Base-by-base conservation (phyloP, 2,888 invertebrate genomes). In the Hemicrepidius hirtus region DNA sequence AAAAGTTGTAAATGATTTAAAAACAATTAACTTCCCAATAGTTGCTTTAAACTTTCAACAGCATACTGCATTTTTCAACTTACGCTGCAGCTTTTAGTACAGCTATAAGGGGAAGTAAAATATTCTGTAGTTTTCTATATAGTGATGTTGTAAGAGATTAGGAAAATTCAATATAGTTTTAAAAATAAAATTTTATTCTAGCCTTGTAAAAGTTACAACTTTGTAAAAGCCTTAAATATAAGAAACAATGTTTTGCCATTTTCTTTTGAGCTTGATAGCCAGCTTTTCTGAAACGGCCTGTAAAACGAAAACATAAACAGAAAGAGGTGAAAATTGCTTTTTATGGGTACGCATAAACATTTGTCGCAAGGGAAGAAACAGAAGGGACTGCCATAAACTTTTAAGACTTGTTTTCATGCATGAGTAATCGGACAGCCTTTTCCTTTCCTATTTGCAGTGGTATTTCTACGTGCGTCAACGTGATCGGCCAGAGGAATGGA, bases 401-500 rank as follows among this genome's bases (percentile, higher is more conserved):
- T 80, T 79, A 80, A 76, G 75, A 73, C 73, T 73, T 74, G 69
- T 65, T 75, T 71, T 74, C 76, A 74, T 77, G 76, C 77, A 77
- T 77, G 75, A 68, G 67, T 75, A 75, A 71, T 68, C 68, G 60
- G 40, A 75, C 66, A 49, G 65, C 57, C 71, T 55, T 79, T 80
- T 67, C 28, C 49, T 35, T 67, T 63, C 68, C 28, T 63, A 49
- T 71, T 75, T 69, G 20, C 87, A 93, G 92, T 93, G 92, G 92
- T 92, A 92, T 82, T 93, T 91, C 85, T 94, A 93, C 84, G 87
- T 93, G 18, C 87, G 88, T 0, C 89, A 35, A 37, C 35, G 90
- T 0, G 90, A 92, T 79, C 80, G 85, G 6, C 88, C 93, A 0
- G 87, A 91, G 62, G 91, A 91, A 76, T 94, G 94, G 93, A 94